Evolutionary conservation across 1,140 invertebrate genomes (phyloP).

Genomic region (Latrodectus geometricus): DNA sequence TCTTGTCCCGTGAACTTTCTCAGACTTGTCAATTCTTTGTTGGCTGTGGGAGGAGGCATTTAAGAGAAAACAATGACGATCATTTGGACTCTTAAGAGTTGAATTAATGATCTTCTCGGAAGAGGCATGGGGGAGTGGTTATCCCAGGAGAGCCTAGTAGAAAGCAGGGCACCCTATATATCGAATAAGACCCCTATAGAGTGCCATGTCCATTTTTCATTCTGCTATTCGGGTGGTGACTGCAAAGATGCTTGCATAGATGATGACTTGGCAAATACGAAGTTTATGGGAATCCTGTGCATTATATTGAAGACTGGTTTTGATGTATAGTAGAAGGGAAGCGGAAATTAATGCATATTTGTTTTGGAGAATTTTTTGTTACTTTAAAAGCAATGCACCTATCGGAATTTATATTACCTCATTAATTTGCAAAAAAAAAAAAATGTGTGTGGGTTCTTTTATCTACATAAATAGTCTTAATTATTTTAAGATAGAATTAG

Average conservation of each 20-base stretch:
- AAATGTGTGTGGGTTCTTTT: too few species aligned
- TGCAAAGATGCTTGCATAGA: neutral
- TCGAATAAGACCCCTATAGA: constrained; percentile 9
- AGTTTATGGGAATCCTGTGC: neutral
- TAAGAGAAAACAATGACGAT: constrained; percentile 17
- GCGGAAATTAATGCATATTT: too few species aligned
- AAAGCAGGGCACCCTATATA: constrained; percentile 14
- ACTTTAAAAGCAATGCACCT: too few species aligned
- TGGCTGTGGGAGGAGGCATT: constrained; percentile 11
- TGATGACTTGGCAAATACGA: neutral
- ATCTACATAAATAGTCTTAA: too few species aligned
- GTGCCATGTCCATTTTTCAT: constrained; percentile 13
- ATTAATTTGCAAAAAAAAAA: too few species aligned
- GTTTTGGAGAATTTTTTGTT: too few species aligned
- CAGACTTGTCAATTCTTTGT: neutral
- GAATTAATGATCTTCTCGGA: constrained; percentile 20
- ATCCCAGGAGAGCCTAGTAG: neutral
- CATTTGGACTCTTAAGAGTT: constrained; percentile 2
- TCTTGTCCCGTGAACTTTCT: too few species aligned
- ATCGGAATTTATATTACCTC: too few species aligned
- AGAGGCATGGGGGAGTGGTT: constrained; percentile 10
- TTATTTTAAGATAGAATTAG: too few species aligned
- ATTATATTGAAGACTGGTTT: neutral
- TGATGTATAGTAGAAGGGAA: too few species aligned
- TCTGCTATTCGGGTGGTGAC: neutral